Conservation (phyloP, 2,797 vertebrate species). For the Myotis daubentonii region DNA sequence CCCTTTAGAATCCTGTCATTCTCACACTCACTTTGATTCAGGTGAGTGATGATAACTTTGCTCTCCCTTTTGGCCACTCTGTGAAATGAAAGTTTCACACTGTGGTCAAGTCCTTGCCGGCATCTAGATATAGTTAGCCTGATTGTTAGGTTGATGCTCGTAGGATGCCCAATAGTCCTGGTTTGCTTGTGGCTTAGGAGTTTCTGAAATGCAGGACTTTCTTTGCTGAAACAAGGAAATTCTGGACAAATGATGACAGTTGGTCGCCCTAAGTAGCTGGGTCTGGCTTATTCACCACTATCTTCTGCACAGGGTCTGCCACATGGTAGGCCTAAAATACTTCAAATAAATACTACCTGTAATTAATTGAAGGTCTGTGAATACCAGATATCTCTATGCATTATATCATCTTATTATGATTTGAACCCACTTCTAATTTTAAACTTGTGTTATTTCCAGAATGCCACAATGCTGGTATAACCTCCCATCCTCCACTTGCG, state of each 20-base stretch:
- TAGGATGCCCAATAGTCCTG: neutral
- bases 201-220: neutral
- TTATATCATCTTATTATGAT: neutral
- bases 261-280: neutral
- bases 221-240: neutral
- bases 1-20: neutral
- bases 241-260: neutral
- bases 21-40: neutral
- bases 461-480: neutral
- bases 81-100: neutral
- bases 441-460: conserved; percentile 17
- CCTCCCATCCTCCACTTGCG: neutral
- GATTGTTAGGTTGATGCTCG: neutral
- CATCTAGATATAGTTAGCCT: neutral
- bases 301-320: neutral
- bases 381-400: neutral
- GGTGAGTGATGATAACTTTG: neutral
- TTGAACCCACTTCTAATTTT: conserved; percentile 28
- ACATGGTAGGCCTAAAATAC: neutral
- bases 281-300: neutral
- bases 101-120: neutral
- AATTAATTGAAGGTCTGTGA: neutral
- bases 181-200: neutral
- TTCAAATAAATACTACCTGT: neutral
- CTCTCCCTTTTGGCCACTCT: neutral